Base-by-base conservation (phyloP, 1,140 invertebrate genomes). In the Macrobrachium nipponense region DNA sequence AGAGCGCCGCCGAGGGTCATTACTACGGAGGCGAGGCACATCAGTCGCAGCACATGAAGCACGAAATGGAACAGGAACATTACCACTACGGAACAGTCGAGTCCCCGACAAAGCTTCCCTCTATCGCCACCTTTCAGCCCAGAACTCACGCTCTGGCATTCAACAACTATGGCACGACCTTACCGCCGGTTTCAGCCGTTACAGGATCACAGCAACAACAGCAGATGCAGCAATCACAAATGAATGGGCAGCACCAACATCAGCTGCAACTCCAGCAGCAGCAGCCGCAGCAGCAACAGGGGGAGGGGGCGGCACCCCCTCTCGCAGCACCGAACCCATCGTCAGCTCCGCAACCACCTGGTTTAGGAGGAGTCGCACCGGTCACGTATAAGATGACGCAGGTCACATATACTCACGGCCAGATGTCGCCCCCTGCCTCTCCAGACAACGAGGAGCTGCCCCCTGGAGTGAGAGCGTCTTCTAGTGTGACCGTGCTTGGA, bases 361-460 rank as follows among this genome's bases (percentile, higher is more conserved):
- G 66, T 20, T 12, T 75, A 10, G 64, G 27, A 23, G 84, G 84
- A 11, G 59, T 80, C 0, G 80, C 84, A 27, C 88, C 89, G 70
- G 89, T 90, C 7, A 89, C 89, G 1, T 90, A 90, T 76, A 90
- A 36, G 27, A 36, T 80, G 2, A 86, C 84, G 44, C 88, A 90
- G 70, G 89, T 90, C 7, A 89, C 89, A 1, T 90, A 90, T 76
- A 90, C 76, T 82, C 90, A 92, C 90, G 91, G 91, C 12, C 92
- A 93, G 88, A 91, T 93, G 86, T 93, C 92, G 6, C 93, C 93
- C 14, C 92, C 93, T 8, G 92, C 92, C 20, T 93, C 92, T 72
- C 93, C 92, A 18, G 92, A 93, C 80, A 91, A 90, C 82, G 87
- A 90, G 70, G 88, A 87, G 66, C 81, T 89, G 44, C 87, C 89